Conservation (phyloP, 2,888 invertebrate species). For the Habroteleia sp. region DNA sequence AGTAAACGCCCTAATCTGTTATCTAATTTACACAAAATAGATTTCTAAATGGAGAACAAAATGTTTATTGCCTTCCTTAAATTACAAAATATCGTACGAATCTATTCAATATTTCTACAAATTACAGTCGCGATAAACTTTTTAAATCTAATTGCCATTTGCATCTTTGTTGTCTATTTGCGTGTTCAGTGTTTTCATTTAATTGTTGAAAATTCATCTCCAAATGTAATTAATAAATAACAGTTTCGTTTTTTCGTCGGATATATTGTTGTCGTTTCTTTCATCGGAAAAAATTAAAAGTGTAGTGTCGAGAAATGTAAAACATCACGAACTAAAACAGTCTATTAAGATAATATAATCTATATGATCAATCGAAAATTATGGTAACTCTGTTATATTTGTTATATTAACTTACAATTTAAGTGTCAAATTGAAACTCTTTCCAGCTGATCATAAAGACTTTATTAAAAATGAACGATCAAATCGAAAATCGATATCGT, state of each 20-base stretch:
- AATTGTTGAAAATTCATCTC: constrained; percentile 9
- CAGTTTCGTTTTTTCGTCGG: constrained; percentile 1
- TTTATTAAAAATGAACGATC: constrained; percentile 2
- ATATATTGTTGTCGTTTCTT: constrained; percentile 3
- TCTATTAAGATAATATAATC: constrained; percentile 9
- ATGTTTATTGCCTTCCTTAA: constrained; percentile 53
- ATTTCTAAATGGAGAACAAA: constrained; percentile 50
- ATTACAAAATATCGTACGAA: constrained; percentile 57
- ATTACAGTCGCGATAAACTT: constrained; percentile 43
- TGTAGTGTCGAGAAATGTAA: constrained; percentile 17
- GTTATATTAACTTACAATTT: no score
- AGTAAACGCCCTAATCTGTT: constrained; percentile 26
- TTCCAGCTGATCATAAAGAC: not conserved
- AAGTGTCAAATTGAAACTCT: no score
- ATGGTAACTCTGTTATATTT: no score
- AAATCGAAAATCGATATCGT: constrained; percentile 3
- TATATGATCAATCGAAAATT: constrained; percentile 5
- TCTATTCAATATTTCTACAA: constrained; percentile 58
- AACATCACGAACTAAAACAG: constrained; percentile 28
- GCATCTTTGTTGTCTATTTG: constrained; percentile 32
- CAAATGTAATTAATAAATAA: constrained; percentile 16
- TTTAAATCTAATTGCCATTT: constrained; percentile 52
- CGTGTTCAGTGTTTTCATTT: constrained; percentile 16
- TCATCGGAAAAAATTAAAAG: constrained; percentile 14
- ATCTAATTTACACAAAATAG: constrained; percentile 53